Percentiles rank a stretch among this genome's conserved stretches.
phyloP scores from a whole-genome alignment of 2,113 vertebrate species.

The Cebidichthys violaceus region DNA sequence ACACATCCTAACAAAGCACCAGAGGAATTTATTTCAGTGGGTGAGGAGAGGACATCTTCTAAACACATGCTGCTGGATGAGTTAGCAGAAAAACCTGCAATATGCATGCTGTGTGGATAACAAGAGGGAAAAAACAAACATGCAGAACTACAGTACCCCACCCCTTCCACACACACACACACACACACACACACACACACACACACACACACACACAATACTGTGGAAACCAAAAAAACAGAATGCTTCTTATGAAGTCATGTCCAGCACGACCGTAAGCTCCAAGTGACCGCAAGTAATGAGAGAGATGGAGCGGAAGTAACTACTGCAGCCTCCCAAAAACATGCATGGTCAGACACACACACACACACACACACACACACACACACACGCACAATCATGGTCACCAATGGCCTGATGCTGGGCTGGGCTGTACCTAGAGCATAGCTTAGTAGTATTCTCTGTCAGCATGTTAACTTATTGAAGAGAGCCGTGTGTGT shows the following conservation, averaged over 20 bases:
- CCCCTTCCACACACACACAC: not conserved
- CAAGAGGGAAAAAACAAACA: constrained; percentile 42
- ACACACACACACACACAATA: constrained; percentile 29
- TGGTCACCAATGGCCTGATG: constrained; percentile 37
- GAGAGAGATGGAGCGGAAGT: constrained; percentile 73
- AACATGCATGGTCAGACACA: constrained; percentile 46
- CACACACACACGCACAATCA: not conserved
- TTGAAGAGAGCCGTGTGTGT: constrained; percentile 58
- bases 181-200: not conserved
- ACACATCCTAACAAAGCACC: constrained; percentile 49
- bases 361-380: not conserved
- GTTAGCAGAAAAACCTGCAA: constrained; percentile 50
- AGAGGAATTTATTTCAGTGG: constrained; percentile 47
- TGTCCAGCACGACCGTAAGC: constrained; percentile 65
- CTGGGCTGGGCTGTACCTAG: constrained; percentile 54
- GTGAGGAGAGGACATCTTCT: constrained; percentile 48
- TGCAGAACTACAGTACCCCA: constrained; percentile 14
- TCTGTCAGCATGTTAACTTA: constrained; percentile 69
- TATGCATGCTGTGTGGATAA: constrained; percentile 65
- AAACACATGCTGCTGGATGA: constrained; percentile 59
- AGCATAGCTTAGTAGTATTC: constrained; percentile 53
- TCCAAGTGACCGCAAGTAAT: constrained; percentile 78
- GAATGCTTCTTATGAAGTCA: constrained; percentile 58
- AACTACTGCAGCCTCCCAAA: constrained; percentile 66
- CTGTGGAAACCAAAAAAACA: constrained; percentile 56